Evolutionary conservation across 2,113 vertebrate genomes (phyloP).

Genomic region (Camelus bactrianus): DNA sequence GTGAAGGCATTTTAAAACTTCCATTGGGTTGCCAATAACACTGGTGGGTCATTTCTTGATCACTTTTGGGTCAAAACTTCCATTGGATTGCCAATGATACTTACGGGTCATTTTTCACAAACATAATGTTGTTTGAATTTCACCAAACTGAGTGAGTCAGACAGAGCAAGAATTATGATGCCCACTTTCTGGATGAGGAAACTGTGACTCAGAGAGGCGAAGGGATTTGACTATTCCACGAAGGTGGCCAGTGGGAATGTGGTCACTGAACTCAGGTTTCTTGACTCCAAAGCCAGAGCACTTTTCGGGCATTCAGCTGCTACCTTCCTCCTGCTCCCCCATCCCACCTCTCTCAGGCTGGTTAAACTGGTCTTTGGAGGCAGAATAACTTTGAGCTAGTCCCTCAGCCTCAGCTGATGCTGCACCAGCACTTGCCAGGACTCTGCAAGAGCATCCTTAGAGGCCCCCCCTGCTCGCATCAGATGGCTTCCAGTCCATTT

Average conservation of each 20-base stretch:
- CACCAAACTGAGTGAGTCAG: neutral
- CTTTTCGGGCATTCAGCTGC: neutral
- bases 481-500: neutral
- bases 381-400: neutral
- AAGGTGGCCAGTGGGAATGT: neutral
- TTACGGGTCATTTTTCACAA: neutral
- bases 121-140: neutral
- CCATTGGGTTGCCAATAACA: neutral
- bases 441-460: neutral
- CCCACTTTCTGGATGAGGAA: neutral
- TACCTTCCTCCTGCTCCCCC: fast-evolving
- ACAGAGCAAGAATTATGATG: neutral
- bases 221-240: neutral
- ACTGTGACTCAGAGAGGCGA: neutral
- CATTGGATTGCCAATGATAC: neutral
- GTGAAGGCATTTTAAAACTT: neutral
- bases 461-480: too few species aligned
- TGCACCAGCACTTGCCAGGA: neutral
- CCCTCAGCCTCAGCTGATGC: neutral
- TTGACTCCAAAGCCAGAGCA: neutral
- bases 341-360: neutral
- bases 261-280: neutral
- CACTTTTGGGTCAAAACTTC: neutral
- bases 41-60: neutral
- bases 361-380: neutral